phyloP scores from a whole-genome alignment of 2,888 invertebrate species.

The Entomobrya proxima region DNA sequence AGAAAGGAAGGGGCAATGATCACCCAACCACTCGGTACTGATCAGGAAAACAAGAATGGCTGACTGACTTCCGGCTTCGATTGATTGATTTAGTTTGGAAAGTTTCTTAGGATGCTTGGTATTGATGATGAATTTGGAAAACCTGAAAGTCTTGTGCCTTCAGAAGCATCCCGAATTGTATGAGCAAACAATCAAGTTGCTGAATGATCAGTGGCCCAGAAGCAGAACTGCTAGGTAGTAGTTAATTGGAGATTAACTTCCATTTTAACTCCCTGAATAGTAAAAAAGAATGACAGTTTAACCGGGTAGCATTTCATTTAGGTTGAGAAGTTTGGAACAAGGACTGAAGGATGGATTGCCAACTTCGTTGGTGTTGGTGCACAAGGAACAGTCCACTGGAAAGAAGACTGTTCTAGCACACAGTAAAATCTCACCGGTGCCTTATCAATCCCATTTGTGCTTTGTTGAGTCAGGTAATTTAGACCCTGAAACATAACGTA shows the following conservation, averaged over 20 bases:
- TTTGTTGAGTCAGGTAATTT: constrained; percentile 84
- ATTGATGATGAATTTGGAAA: neutral
- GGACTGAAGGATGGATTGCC: constrained; percentile 77
- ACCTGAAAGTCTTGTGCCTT: constrained; percentile 81
- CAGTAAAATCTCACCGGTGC: constrained; percentile 86
- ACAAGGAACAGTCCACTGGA: constrained; percentile 77
- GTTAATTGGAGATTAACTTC: too few species aligned
- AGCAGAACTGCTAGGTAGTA: constrained; percentile 85
- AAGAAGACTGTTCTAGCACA: constrained; percentile 83
- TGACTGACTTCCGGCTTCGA: too few species aligned
- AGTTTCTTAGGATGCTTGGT: neutral
- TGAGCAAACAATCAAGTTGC: constrained; percentile 84
- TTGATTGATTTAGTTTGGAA: too few species aligned
- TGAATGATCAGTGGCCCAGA: constrained; percentile 92
- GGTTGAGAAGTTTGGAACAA: constrained; percentile 83
- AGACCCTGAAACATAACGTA: too few species aligned
- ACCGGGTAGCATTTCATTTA: constrained; percentile 75
- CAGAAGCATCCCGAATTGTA: constrained; percentile 86
- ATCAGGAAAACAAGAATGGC: too few species aligned
- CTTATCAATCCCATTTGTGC: constrained; percentile 84
- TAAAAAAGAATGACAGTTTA: too few species aligned
- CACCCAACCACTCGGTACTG: too few species aligned
- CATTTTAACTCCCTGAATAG: too few species aligned
- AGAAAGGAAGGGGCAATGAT: too few species aligned
- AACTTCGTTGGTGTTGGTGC: constrained; percentile 78